These are phyloP conservation scores for Congeria kusceri DNA, from an alignment of 2,888 invertebrate species.

Conservation along the genomic window DNA sequence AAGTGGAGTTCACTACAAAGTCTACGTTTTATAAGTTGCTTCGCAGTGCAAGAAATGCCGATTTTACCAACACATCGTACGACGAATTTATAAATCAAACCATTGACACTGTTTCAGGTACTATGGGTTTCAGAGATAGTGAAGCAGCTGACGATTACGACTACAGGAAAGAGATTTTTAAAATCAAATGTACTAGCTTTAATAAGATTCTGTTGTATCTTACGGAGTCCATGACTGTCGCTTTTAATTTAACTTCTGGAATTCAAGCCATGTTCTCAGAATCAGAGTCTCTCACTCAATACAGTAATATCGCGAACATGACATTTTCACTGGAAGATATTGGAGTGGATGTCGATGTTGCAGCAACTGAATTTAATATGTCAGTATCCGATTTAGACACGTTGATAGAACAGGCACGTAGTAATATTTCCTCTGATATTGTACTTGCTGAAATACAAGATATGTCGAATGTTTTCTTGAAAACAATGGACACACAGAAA, in stretches of 20 bases:
- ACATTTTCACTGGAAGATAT: conserved; percentile 26
- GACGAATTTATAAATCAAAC: conserved; percentile 2
- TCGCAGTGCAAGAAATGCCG: conserved; percentile 28
- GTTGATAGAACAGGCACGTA: conserved; percentile 11
- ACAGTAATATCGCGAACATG: background rate
- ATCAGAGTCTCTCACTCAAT: conserved; percentile 2
- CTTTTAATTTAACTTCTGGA: too few relatives aligned
- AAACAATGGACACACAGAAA: conserved; percentile 21
- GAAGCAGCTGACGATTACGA: conserved; percentile 5
- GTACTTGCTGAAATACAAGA: conserved; percentile 21
- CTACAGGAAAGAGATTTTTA: conserved; percentile 22
- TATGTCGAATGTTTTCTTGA: conserved; percentile 2
- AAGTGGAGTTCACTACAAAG: conserved; percentile 29
- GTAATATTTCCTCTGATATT: conserved; percentile 13
- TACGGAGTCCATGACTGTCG: background rate
- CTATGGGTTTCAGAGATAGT: conserved; percentile 6
- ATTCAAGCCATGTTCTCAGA: background rate
- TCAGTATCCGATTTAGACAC: conserved; percentile 17
- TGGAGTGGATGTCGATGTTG: conserved; percentile 17
- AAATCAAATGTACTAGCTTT: conserved; percentile 39
- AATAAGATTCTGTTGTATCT: conserved; percentile 19
- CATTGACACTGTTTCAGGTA: conserved; percentile 24
- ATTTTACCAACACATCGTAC: conserved; percentile 1
- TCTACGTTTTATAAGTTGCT: conserved; percentile 32
- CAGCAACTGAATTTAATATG: conserved; percentile 31